Base-by-base conservation (phyloP, 2,888 invertebrate genomes). In the Platerodrilus igneus region DNA sequence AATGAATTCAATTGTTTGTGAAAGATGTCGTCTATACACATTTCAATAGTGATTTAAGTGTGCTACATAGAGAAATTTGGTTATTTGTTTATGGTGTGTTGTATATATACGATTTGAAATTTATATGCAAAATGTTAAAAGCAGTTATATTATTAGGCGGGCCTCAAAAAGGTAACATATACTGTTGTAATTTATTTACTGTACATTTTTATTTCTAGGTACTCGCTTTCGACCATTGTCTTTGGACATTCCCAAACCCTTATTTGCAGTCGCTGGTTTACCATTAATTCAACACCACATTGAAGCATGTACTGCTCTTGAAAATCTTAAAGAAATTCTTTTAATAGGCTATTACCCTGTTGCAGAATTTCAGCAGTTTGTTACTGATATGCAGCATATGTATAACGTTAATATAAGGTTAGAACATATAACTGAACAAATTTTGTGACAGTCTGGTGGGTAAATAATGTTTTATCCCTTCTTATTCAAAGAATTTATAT, bases 241-340 rank as follows among this genome's bases (percentile, higher is more conserved):
- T 0, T 71, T 99, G 42, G 96, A 97, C 63, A 83, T 89, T n/a
- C 96, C 99, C 0, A 99, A 99, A 67, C 97, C 97, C 0, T 67
- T 99, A 9, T 99, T 99, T 67, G 96, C 96, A 0, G 86, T 99
- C 8, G 99, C 95, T 32, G 99, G 99, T 1, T 71, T 91, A 22
- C 96, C 97, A 0, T 77, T 97, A 45, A 90, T 99, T 43, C 94
- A 97, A 62, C 97, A 99, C 64, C 94, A 96, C 60, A 93, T 99
- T 33, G 93, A 95, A 68, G 93, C 96, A 28, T 94, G 95, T 60
- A 76, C 77, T 16, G 75, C 81, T 63, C 70, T 96, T 13, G 72
- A 80, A 13, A 81, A 81, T 40, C 75, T 97, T 50, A 84, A 82
- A 58, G 97, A 99, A 72, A 87, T 99, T 35, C 74, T 97, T 5